Evolutionary conservation across 2,888 invertebrate genomes (phyloP), one percentile per base, ranked within the genome.

Genomic region (Diaphora mendica): DNA sequence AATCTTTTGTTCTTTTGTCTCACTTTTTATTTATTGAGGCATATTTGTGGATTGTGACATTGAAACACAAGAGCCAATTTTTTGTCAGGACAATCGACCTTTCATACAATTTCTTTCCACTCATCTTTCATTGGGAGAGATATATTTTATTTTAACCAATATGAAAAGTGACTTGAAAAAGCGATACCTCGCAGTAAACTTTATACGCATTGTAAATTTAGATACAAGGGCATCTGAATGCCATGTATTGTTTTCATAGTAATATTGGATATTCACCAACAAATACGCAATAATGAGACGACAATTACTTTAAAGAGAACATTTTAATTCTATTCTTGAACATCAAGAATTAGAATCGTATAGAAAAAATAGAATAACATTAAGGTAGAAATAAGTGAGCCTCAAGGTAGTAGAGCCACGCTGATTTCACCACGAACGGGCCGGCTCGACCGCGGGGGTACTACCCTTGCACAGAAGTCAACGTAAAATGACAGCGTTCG

Each of bases 11-110:
- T 68, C 48, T 72, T 70, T 66, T 70, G 51, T 65, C 51, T 64
- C 42, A 42, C 35, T 64, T 59, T n/a, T 69, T 73, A 66, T 73
- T 73, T 70, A 73, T 59, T 66, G 65, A 73, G 44, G 59, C 66
- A 42, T 73, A 70, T 70, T 66, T 70, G 44, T 7, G 44, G 68
- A 44, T 55, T 55, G 66, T 72, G 64, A 64, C 72, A 70, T 72
- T 62, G 67, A 65, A 72, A 76, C 35, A 66, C n/a, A 67, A 65
- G 26, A 74, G 39, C 11, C 64, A 67, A 48, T 72, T 59, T 74
- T 75, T 77, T 73, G 42, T 82, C 62, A 39, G 64, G 62, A 64
- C 42, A 75, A 69, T 26, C 64, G 59, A 55, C 73, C 26, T 65
- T 30, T 5, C 44, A 48, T 48, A 30, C 17, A 44, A 67, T 67